A percentile compares a stretch with the other conserved stretches of the same genome.
Conservation (phyloP, 2,888 invertebrate genomes). For the Pristionchus maxplancki region DNA sequence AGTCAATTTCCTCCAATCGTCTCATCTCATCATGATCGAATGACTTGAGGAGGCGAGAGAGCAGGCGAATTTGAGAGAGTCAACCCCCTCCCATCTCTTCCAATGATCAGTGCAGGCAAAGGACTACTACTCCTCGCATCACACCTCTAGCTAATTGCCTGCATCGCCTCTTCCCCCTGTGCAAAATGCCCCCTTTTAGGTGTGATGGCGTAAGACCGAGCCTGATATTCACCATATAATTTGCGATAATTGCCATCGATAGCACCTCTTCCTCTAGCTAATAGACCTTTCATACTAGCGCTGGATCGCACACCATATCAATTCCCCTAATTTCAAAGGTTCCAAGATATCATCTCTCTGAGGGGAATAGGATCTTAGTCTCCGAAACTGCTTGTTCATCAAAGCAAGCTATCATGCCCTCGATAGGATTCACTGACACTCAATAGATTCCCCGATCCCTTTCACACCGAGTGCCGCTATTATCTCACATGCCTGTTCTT, state of each 20-base stretch:
- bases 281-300: no score
- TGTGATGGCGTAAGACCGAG: not conserved
- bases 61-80: not conserved
- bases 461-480: not conserved
- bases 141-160: conserved; percentile 12
- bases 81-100: not conserved
- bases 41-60: not conserved
- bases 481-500: conserved; percentile 1
- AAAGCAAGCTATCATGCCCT: no score
- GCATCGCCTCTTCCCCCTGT: not conserved
- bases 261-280: no score
- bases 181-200: conserved; percentile 12
- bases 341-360: no score
- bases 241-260: not conserved
- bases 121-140: not conserved
- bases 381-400: no score
- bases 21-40: not conserved
- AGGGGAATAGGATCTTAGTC: no score
- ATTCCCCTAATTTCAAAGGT: no score
- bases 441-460: not conserved
- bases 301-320: no score
- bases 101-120: not conserved
- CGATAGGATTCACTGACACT: no score
- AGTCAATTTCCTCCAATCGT: not conserved
- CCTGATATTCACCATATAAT: conserved; percentile 20